Evolutionary conservation across 2,888 invertebrate species (phyloP), one percentile per base, ranked within the genome.

Genomic region (Drosophila nr. medialis): DNA sequence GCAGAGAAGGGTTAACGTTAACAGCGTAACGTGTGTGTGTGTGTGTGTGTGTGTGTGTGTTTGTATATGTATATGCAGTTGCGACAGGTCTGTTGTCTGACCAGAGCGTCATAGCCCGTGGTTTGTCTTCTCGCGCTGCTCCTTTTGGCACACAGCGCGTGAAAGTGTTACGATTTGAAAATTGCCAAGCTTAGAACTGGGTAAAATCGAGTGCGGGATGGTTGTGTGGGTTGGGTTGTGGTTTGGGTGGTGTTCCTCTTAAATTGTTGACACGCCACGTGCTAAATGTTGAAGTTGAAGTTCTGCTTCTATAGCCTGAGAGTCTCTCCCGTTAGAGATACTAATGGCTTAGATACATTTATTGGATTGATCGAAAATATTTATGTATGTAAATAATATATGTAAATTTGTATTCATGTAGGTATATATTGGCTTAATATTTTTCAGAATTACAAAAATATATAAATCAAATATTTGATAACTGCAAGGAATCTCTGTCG

Each of bases 81-180:
- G 82, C 69, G 85, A 82, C 83, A 85, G 82, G 82, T 81, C 87
- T 84, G 80, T 66, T 72, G 80, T 75, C 80, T 71, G 77, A 66
- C 53, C 76, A 66, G 45, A 45, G 58, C 80, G 80, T 50, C 67
- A 56, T 21, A 27, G 54, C 54, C 42, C 36, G 38, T 36, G 29
- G 53, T 27, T 66, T 62, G 64, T 72, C 59, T 56, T 55, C 48
- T 64, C 45, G 71, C 59, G 72, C 62, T 81, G 74, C 67, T 89
- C 71, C 79, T 85, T 89, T 81, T 81, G 75, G 70, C 30, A 72
- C 69, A 62, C 58, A 73, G 70, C 78, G 81, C 88, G 87, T 70
- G 85, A 85, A 85, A 85, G 85, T 85, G 85, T 85, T 85, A 85
- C 89, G 89, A 89, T 85, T 89, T 84, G 77, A 80, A 89, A 80